These are phyloP conservation scores for Stichodactyla mertensii DNA, from an alignment of 64 coral and sea anemone species.

Conservation along the genomic window DNA sequence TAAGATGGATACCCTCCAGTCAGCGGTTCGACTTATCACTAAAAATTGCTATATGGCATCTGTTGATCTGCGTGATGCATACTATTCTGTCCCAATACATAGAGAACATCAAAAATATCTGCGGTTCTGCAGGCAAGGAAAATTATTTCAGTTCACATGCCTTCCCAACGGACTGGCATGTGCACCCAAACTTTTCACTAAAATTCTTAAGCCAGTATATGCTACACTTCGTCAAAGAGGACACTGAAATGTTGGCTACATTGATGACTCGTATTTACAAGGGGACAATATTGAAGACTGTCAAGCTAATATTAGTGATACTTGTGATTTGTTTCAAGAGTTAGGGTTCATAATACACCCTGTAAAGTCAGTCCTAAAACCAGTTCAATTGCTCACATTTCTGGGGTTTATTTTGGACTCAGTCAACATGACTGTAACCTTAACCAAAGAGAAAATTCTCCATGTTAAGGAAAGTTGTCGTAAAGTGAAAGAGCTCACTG, in stretches of 20 bases:
- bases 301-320: conserved; percentile 29
- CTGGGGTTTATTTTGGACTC: conserved; percentile 35
- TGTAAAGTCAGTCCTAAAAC: conserved; percentile 29
- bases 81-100: conserved; percentile 10
- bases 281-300: conserved; percentile 44
- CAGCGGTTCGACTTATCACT: conserved; percentile 11
- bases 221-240: conserved; percentile 30
- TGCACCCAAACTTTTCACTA: conserved; percentile 29
- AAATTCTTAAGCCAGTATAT: conserved; percentile 27
- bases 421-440: conserved; percentile 36
- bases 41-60: conserved; percentile 20
- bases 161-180: background rate
- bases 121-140: conserved; percentile 2
- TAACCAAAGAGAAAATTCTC: conserved; percentile 24
- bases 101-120: conserved; percentile 19
- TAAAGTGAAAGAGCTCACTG: background rate
- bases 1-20: conserved; percentile 3
- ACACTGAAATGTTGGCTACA: conserved; percentile 37
- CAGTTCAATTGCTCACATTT: conserved; percentile 29
- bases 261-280: conserved; percentile 49
- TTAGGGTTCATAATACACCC: conserved; percentile 40
- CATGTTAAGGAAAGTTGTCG: conserved; percentile 19
- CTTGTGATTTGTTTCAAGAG: conserved; percentile 31
- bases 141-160: conserved; percentile 16
- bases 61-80: conserved; percentile 20